Conservation (phyloP, 2,113 vertebrate genomes). For the Desmodus rotundus region DNA sequence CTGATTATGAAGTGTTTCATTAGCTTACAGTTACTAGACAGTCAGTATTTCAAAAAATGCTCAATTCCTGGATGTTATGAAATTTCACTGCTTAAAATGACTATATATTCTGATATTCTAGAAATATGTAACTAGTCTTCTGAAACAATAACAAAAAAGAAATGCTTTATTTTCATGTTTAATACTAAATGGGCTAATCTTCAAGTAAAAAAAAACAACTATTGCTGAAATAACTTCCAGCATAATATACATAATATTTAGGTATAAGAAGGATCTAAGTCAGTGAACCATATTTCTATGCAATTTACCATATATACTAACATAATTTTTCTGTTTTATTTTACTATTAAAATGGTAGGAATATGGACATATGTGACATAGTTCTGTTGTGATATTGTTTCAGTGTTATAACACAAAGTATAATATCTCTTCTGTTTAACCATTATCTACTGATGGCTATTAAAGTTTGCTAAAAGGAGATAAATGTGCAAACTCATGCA, state of each 20-base stretch:
- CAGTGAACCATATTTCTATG: background rate
- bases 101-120: slow-evolving; percentile 17
- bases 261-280: background rate
- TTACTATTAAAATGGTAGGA: slow-evolving; percentile 8
- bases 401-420: background rate
- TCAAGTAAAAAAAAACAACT: slow-evolving; percentile 31
- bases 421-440: background rate
- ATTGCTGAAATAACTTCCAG: background rate
- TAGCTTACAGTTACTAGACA: slow-evolving; percentile 19
- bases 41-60: background rate
- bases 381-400: background rate
- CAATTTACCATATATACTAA: background rate
- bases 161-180: slow-evolving; percentile 22
- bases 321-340: background rate
- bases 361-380: background rate
- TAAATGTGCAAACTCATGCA: slow-evolving; percentile 16
- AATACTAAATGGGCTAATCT: slow-evolving; percentile 20
- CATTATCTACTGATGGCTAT: background rate
- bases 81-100: background rate
- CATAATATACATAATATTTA: background rate
- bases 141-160: background rate
- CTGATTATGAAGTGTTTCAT: background rate
- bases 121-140: background rate
- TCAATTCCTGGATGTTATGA: background rate
- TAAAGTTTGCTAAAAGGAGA: background rate